These are phyloP conservation scores for Melipona beecheii DNA, from an alignment of 2,888 invertebrate genomes.

Conservation along the genomic window DNA sequence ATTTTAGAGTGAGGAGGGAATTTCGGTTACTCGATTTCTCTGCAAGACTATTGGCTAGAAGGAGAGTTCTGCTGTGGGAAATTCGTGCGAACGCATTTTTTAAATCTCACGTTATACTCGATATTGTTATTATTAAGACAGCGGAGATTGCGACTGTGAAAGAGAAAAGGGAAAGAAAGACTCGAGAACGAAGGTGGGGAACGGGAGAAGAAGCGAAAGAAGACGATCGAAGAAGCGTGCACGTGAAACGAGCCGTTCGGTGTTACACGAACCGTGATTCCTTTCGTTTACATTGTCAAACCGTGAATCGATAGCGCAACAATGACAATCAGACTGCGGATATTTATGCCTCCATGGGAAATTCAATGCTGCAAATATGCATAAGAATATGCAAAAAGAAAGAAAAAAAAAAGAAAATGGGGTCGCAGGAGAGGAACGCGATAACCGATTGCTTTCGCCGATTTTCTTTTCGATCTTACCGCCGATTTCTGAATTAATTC, in stretches of 20 bases:
- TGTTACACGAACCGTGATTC: conserved; percentile 29
- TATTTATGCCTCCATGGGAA: neutral
- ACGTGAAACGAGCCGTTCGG: conserved; percentile 2
- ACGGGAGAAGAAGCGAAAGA: neutral
- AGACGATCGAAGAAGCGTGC: neutral
- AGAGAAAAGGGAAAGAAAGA: neutral
- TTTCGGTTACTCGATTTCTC: too few relatives aligned
- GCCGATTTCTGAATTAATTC: too few relatives aligned
- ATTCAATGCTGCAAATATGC: neutral
- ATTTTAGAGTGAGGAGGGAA: too few relatives aligned
- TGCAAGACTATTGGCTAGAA: too few relatives aligned
- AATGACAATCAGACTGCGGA: neutral
- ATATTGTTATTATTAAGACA: too few relatives aligned
- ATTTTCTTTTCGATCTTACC: neutral
- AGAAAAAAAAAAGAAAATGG: neutral
- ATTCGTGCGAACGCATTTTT: too few relatives aligned
- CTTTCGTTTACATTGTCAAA: conserved; percentile 25
- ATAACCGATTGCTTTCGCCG: neutral
- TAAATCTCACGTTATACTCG: too few relatives aligned
- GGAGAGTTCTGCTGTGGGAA: too few relatives aligned
- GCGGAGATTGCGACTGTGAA: too few relatives aligned
- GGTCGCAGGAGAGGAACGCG: neutral
- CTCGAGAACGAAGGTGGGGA: neutral
- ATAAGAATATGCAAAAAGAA: neutral
- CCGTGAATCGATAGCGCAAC: conserved; percentile 26